These are phyloP conservation scores for Atlantisia rogersi DNA, from an alignment of 2,113 vertebrate species.

Conservation along the genomic window DNA sequence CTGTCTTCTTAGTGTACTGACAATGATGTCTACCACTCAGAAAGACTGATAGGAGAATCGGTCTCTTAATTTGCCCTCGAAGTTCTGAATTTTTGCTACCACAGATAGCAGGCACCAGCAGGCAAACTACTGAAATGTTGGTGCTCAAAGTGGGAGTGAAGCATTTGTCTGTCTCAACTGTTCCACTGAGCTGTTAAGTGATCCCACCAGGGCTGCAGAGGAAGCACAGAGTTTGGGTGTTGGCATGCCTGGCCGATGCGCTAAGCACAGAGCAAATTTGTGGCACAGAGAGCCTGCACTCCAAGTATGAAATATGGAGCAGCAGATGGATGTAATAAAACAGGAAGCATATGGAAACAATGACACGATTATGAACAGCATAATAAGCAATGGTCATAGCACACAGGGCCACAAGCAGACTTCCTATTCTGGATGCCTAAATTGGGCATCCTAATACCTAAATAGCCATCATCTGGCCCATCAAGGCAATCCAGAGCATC, in stretches of 20 bases:
- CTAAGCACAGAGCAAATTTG: not conserved
- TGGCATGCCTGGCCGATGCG: not conserved
- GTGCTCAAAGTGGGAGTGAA: not conserved
- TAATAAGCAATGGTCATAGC: not conserved
- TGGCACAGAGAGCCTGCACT: not conserved
- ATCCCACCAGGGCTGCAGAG: not conserved
- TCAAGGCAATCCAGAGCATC: not conserved
- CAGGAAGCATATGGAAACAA: not conserved
- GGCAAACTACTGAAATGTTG: not conserved
- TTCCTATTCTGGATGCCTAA: slow-evolving; percentile 33
- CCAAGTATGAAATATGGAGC: not conserved
- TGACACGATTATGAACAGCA: not conserved
- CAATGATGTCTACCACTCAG: not conserved
- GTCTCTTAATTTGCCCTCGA: not conserved
- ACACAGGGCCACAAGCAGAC: not conserved
- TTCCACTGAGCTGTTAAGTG: not conserved
- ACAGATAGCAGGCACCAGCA: not conserved
- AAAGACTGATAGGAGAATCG: not conserved
- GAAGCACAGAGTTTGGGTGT: not conserved
- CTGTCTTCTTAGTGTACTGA: not conserved
- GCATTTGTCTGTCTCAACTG: not conserved
- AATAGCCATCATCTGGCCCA: slow-evolving; percentile 27
- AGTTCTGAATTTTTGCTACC: not conserved
- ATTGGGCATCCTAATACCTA: not conserved
- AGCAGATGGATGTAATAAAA: slow-evolving; percentile 34